Evolutionary conservation across 2,797 vertebrate genomes (phyloP).

Genomic region (Tiaroga cobitis): DNA sequence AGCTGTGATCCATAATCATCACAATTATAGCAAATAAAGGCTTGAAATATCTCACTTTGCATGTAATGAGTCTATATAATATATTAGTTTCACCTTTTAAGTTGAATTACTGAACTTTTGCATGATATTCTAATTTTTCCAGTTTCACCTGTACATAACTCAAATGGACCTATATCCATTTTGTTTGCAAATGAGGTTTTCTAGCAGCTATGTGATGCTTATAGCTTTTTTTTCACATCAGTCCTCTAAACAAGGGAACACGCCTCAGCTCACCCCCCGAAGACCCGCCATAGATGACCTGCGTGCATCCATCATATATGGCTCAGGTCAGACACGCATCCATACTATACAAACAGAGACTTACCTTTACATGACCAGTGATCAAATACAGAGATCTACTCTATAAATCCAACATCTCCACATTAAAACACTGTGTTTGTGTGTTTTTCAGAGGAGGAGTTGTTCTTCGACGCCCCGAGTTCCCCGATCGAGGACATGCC

Average conservation of each 20-base stretch:
- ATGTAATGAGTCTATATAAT: no score
- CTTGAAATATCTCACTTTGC: no score
- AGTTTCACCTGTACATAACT: neutral
- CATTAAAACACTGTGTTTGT: neutral
- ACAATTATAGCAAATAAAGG: no score
- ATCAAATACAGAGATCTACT: neutral
- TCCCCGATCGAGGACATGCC: slow-evolving; percentile 85
- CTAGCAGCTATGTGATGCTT: neutral
- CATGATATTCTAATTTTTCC: no score
- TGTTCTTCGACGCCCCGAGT: slow-evolving; percentile 91
- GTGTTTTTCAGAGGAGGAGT: slow-evolving; percentile 88
- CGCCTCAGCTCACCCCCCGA: slow-evolving; percentile 82
- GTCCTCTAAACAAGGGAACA: slow-evolving; percentile 70
- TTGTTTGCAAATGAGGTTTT: slow-evolving; percentile 42
- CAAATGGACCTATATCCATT: neutral
- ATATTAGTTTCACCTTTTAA: no score
- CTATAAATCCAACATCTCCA: neutral
- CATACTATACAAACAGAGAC: neutral
- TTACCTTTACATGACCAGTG: slow-evolving; percentile 6
- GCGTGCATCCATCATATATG: slow-evolving; percentile 80
- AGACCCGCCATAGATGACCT: slow-evolving; percentile 78
- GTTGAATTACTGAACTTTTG: no score
- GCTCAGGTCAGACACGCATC: slow-evolving; percentile 84
- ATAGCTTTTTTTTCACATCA: slow-evolving; percentile 20
- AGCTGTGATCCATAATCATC: no score